Percentiles rank a stretch among this genome's conserved stretches.
Conservation (phyloP, 2,797 vertebrate species). For the Eulemur albifrons region DNA sequence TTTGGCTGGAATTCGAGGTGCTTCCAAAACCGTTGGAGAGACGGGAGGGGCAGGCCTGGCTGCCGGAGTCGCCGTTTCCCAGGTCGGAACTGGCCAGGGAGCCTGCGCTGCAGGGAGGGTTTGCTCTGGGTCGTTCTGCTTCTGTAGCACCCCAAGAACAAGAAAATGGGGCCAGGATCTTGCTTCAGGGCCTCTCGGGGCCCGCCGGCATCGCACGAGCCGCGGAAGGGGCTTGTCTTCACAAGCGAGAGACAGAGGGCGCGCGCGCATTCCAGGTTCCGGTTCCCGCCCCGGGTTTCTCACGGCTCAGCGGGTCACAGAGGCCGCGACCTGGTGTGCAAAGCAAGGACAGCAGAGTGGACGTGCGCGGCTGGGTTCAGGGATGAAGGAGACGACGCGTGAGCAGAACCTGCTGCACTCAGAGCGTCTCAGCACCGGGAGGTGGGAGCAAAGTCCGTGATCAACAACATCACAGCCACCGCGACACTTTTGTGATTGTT, state of each 20-base stretch:
- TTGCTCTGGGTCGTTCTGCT: not conserved
- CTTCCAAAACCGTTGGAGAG: not conserved
- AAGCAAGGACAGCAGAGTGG: not conserved
- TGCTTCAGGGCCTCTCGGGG: no score
- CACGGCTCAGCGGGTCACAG: rapidly evolving
- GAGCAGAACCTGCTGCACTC: not conserved
- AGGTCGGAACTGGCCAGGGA: not conserved
- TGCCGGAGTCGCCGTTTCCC: not conserved
- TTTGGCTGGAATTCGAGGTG: not conserved
- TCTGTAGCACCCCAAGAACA: not conserved
- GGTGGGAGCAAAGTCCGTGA: rapidly evolving
- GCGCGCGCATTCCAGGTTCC: rapidly evolving
- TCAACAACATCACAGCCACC: rapidly evolving
- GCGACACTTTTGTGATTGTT: rapidly evolving
- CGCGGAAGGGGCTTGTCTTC: not conserved
- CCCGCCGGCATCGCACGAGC: not conserved
- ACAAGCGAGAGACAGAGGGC: rapidly evolving
- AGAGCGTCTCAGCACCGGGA: rapidly evolving
- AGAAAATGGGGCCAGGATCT: not conserved
- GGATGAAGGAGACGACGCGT: rapidly evolving
- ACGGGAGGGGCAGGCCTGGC: no score
- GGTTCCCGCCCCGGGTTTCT: not conserved
- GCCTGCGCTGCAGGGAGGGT: not conserved
- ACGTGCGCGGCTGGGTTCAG: rapidly evolving
- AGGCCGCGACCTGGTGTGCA: not conserved